Conservation (phyloP, 2,888 invertebrate genomes). For the Digitonthophagus gazella region DNA sequence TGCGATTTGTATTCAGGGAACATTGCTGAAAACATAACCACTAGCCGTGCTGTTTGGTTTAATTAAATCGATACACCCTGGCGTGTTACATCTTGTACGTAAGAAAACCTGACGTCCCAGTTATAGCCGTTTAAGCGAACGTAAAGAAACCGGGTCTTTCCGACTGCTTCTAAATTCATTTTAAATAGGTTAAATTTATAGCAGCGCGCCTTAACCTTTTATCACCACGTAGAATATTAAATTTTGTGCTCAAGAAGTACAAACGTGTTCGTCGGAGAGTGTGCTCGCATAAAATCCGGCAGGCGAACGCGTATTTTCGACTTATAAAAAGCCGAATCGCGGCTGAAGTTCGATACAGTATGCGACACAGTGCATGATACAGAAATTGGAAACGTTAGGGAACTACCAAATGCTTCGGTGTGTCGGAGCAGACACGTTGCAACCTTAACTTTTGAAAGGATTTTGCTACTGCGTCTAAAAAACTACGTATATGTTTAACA, state of each 20-base stretch:
- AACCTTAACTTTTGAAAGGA: background rate
- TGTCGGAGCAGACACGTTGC: background rate
- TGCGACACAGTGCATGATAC: background rate
- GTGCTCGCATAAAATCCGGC: background rate
- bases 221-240: background rate
- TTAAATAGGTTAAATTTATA: background rate
- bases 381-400: background rate
- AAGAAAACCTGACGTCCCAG: background rate
- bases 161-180: background rate
- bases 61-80: slow-evolving; percentile 8
- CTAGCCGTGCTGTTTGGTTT: background rate
- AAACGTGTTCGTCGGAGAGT: background rate
- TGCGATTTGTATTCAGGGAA: slow-evolving; percentile 1
- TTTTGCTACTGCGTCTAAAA: background rate
- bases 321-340: background rate
- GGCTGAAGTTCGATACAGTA: background rate
- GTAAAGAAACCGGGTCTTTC: background rate
- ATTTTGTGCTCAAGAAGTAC: background rate
- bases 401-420: background rate
- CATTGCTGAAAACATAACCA: slow-evolving; percentile 6
- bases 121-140: background rate
- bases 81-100: background rate
- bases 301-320: background rate
- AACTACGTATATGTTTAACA: no score
- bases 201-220: background rate